Percentiles rank a stretch among this genome's conserved stretches.
Conservation (phyloP, 2,888 invertebrate genomes). For the Cyrtodaria siliqua region DNA sequence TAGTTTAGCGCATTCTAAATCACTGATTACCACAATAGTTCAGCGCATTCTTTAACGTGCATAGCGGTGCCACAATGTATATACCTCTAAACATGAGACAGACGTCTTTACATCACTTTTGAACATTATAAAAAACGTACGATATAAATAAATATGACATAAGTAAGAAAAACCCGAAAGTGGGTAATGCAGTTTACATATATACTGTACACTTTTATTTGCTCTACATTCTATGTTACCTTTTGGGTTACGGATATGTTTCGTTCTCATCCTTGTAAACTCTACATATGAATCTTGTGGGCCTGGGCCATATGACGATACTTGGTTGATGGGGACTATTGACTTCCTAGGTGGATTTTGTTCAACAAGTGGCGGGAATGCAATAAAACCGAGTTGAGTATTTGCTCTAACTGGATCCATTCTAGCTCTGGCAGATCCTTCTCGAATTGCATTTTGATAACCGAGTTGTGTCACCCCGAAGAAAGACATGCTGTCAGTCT, state of each 20-base stretch:
- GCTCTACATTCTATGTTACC: too few relatives aligned
- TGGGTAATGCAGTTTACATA: too few relatives aligned
- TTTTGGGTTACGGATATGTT: slow-evolving; percentile 81
- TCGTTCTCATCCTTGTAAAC: slow-evolving; percentile 79
- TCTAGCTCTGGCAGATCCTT: slow-evolving; percentile 73
- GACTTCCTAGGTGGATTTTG: slow-evolving; percentile 75
- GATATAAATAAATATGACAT: too few relatives aligned
- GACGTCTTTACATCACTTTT: too few relatives aligned
- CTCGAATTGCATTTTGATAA: slow-evolving; percentile 84
- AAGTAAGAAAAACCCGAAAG: too few relatives aligned
- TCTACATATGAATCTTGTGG: slow-evolving; percentile 81
- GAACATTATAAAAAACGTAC: too few relatives aligned
- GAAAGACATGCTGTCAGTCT: slow-evolving; percentile 79
- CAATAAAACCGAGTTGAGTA: slow-evolving; percentile 77
- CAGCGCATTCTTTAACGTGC: too few relatives aligned
- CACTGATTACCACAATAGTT: too few relatives aligned
- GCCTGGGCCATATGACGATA: slow-evolving; percentile 81
- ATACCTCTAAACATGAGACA: too few relatives aligned
- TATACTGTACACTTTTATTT: too few relatives aligned
- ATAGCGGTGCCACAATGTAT: too few relatives aligned
- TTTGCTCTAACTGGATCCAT: slow-evolving; percentile 74
- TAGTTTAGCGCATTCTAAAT: too few relatives aligned
- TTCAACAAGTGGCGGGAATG: slow-evolving; percentile 79
- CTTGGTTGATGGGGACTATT: slow-evolving; percentile 80
- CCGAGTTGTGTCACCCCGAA: slow-evolving; percentile 84